Conservation (phyloP, 2,113 vertebrate genomes). For the Sinocyclocheilus grahami region DNA sequence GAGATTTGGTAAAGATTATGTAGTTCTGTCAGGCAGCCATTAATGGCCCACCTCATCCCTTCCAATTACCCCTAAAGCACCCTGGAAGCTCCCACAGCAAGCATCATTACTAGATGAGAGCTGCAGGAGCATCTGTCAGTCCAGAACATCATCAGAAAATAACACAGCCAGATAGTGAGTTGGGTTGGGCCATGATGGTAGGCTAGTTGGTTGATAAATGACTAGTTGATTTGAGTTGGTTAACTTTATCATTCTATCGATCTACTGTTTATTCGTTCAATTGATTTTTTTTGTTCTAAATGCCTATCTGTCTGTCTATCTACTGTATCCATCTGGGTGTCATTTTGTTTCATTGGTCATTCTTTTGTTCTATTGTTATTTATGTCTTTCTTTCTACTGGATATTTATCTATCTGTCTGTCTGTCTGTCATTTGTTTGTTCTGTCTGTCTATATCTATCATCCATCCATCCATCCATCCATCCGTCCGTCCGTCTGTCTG, state of each 20-base stretch:
- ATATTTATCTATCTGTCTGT: no score
- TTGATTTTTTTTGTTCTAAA: background rate
- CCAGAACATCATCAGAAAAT: background rate
- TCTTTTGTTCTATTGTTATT: no score
- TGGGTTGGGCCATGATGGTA: no score
- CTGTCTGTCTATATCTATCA: background rate
- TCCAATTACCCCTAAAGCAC: conserved; percentile 36
- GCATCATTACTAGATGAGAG: conserved; percentile 20
- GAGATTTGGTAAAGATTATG: background rate
- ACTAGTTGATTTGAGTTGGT: background rate
- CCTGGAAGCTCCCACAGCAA: conserved; percentile 33
- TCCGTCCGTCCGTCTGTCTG: no score
- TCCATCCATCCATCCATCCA: background rate
- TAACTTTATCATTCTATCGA: background rate
- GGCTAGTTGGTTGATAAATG: background rate
- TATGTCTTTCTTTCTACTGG: no score
- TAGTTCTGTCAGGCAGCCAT: conserved; percentile 15
- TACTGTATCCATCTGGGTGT: no score
- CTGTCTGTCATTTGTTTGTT: background rate
- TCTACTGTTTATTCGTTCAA: background rate
- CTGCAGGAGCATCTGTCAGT: conserved; percentile 18
- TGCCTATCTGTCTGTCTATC: background rate
- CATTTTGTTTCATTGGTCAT: no score
- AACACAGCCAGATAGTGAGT: background rate
- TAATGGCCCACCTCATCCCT: conserved; percentile 30